Conservation (phyloP, 2,113 vertebrate genomes). For the Paratilapia polleni region DNA sequence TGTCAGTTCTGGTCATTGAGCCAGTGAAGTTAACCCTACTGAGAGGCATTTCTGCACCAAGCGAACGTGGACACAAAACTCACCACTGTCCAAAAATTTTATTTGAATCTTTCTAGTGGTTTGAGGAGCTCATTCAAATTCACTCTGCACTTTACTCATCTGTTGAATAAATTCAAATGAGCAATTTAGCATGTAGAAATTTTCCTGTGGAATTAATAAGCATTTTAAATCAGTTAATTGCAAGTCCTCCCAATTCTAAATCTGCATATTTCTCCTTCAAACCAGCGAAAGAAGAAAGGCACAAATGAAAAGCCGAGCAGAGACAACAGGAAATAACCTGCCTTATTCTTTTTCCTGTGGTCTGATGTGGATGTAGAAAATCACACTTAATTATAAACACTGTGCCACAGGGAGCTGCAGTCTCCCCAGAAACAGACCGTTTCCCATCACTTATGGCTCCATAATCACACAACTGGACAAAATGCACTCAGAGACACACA, state of each 20-base stretch:
- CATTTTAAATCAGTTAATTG: conserved; percentile 49
- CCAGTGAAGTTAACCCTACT: conserved; percentile 32
- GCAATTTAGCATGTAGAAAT: conserved; percentile 37
- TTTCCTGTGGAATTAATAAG: conserved; percentile 45
- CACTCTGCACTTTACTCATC: conserved; percentile 13
- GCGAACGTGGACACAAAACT: conserved; percentile 25
- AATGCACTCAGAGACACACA: conserved; percentile 10
- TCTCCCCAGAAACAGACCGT: conserved; percentile 44
- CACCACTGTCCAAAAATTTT: background rate
- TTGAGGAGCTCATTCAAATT: conserved; percentile 39
- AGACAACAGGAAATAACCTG: conserved; percentile 39
- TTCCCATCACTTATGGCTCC: conserved; percentile 50
- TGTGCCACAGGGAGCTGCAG: conserved; percentile 38
- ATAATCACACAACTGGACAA: conserved; percentile 24
- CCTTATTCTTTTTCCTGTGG: conserved; percentile 32
- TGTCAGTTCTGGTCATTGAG: conserved; percentile 50
- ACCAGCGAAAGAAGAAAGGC: background rate
- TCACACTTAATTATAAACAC: conserved; percentile 68
- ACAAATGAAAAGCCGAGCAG: conserved; percentile 6
- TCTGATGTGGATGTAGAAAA: conserved; percentile 45
- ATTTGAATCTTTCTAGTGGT: background rate
- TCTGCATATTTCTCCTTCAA: conserved; percentile 32
- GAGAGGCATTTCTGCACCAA: background rate
- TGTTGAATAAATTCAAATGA: conserved; percentile 47
- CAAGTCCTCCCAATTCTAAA: conserved; percentile 5